Evolutionary conservation across 2,888 invertebrate genomes (phyloP), one percentile per base, ranked within the genome.

Genomic region (Patella depressa): DNA sequence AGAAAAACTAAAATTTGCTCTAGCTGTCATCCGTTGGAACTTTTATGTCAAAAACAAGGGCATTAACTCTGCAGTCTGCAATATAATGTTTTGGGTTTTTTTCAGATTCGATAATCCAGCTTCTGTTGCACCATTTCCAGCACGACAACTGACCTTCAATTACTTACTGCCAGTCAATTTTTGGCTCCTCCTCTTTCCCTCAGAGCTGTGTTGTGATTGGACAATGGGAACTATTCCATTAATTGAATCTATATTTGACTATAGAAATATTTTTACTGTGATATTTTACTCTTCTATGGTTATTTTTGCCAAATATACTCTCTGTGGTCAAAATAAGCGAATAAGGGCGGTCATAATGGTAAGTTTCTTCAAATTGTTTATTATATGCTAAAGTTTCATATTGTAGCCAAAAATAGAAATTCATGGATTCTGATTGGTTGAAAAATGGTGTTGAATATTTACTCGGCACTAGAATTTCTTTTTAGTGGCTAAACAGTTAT

Each of bases 181-280:
- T 76, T 97, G 97, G 96, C 93, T 98, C 83, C 93, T 98, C 83
- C 93, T 98, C 76, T 95, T 96, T 88, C 98, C 98, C 2, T 95
- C 95, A 85, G 94, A 96, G 85, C 93, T 98, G 77, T 98, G 98
- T 93, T 98, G 98, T 92, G 98, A 98, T 93, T 98, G 98, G 98
- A 98, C 98, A 72, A 98, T 98, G 98, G 98, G 97, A 75, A 97
- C 97, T 11, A 95, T 98, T 78, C 96, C 97, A 0, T 92, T 98
- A 77, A 93, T 98, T 72, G 94, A 95, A 85, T 94, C 95, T 59
- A 94, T 97, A 90, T 89, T 93, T 7, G 98, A 98, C 92, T 92
- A 94, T 0, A 94, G 98, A 70, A 98, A 98, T 92, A 83, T 97
- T 72, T 94, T 95, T 19, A 98, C 97, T 0, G 73, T 96, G 45